Base-by-base conservation (phyloP, 2,113 vertebrate genomes). In the Aix galericulata region DNA sequence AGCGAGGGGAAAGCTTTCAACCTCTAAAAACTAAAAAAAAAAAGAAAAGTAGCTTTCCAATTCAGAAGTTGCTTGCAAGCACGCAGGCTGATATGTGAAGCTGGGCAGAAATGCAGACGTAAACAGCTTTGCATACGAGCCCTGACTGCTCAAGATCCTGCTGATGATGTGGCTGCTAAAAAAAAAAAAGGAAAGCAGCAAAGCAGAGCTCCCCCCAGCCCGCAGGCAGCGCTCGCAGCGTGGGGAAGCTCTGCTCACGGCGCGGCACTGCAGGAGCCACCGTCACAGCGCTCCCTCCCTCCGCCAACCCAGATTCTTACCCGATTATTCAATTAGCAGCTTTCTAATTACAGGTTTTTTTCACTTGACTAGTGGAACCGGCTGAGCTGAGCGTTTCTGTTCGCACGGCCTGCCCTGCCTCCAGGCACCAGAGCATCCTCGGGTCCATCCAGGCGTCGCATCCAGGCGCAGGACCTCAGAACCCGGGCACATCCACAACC, bases 21-120 rank as follows among this genome's bases (percentile, higher is more conserved):
- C 55, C 56, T 17, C 7, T 26, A 50, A 1, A 13, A 8, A 48
- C 46, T 25, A 13, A 18, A 77, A 40, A 40, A 40, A 40, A 40
- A 26, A 7, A n/a, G 32, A 23, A 23, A 50, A 50, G 29, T 29
- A 25, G 62, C 18, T 63, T 48, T 25, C 50, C 11, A 7, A 31
- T 2, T 29, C 67, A 27, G 29, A 38, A n/a, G 56, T 3, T 1
- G 17, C 55, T 72, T 11, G 40, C 6, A 3, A 42, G n/a, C 13
- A 1, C 31, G 8, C 16, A 3, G 0, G 3, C 50, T 1, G 6
- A 13, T 3, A 8, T 17, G 32, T 2, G 5, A n/a, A n/a, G 6
- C 31, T 0, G 27, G 3, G 63, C n/a, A 23, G 34, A 42, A 56
- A 26, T 2, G 7, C 50, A 10, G 56, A 13, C 2, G 5, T 26